A percentile compares a stretch with the other conserved stretches of the same genome.
These are phyloP conservation scores for Morus bassanus DNA, from an alignment of 2,797 vertebrate genomes.

Conservation along the genomic window DNA sequence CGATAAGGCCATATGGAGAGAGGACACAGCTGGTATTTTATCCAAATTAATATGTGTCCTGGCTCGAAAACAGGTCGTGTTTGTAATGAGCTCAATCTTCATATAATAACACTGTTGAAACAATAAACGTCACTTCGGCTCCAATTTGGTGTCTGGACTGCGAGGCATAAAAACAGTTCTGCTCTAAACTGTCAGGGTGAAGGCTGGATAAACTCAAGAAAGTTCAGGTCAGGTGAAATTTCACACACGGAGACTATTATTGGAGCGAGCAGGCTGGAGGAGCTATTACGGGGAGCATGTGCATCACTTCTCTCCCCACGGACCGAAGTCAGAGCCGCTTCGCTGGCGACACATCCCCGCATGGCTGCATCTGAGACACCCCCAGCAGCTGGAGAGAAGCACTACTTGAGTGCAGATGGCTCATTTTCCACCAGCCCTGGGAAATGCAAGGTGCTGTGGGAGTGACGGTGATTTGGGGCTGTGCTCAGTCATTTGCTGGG, in stretches of 20 bases:
- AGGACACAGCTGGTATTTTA: slow-evolving; percentile 29
- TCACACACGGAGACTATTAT: neutral
- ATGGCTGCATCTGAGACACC: neutral
- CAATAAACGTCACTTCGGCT: slow-evolving; percentile 40
- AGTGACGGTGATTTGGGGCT: neutral
- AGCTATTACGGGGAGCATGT: neutral
- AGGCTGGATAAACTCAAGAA: neutral
- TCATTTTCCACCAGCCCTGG: neutral
- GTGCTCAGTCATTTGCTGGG: neutral
- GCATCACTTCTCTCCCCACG: neutral
- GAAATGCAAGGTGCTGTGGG: neutral
- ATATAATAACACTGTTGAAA: slow-evolving; percentile 27
- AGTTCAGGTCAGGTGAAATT: slow-evolving; percentile 50
- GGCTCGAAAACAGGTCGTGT: neutral
- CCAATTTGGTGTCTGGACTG: slow-evolving; percentile 33
- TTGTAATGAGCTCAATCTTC: slow-evolving; percentile 41
- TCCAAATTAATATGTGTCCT: slow-evolving; percentile 48
- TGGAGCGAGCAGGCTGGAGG: neutral
- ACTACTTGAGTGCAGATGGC: neutral
- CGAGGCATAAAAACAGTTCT: neutral
- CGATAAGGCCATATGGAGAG: slow-evolving; percentile 21
- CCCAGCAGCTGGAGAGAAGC: neutral
- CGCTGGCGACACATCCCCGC: neutral
- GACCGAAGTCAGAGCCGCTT: neutral
- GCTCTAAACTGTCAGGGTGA: slow-evolving; percentile 1